phyloP scores from a whole-genome alignment of 35 echinoderm and acorn worm species.

The Apostichopus parvimensis region DNA sequence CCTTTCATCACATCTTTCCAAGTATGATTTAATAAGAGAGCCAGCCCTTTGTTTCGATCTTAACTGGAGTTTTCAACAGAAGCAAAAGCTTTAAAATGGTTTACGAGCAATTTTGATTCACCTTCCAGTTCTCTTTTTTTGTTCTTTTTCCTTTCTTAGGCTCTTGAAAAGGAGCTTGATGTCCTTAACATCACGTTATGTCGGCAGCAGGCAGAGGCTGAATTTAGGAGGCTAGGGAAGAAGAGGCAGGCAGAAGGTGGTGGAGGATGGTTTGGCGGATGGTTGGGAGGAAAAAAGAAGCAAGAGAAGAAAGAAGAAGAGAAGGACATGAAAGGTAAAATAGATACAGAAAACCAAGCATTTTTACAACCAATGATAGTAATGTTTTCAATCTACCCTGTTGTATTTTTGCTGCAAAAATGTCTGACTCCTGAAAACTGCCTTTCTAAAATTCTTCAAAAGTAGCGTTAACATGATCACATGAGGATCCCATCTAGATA shows the following conservation, averaged over 20 bases:
- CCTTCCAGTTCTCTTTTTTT: not conserved
- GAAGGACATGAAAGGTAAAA: slow-evolving; percentile 59
- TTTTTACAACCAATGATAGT: not conserved
- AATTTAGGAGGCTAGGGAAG: slow-evolving; percentile 75
- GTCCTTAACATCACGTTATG: slow-evolving; percentile 94
- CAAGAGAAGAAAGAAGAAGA: slow-evolving; percentile 75
- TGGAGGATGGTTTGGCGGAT: slow-evolving; percentile 88
- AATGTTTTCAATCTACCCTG: too few species aligned
- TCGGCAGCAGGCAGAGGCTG: slow-evolving; percentile 85
- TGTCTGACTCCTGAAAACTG: too few species aligned
- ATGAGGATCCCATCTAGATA: too few species aligned
- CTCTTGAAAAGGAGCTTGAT: slow-evolving; percentile 71
- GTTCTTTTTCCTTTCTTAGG: slow-evolving; percentile 32
- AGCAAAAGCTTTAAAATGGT: too few species aligned
- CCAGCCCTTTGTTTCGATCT: too few species aligned
- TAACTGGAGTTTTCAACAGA: too few species aligned
- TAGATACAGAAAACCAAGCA: not conserved
- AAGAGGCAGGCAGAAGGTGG: slow-evolving; percentile 77
- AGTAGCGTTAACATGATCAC: too few species aligned
- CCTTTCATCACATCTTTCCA: too few species aligned
- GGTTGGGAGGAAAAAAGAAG: slow-evolving; percentile 89
- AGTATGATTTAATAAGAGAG: too few species aligned
- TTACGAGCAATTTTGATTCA: not conserved
- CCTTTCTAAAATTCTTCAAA: too few species aligned
- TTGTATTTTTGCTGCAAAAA: too few species aligned